Evolutionary conservation across 2,888 invertebrate genomes (phyloP).

Genomic region (Ornithoptera alexandrae): DNA sequence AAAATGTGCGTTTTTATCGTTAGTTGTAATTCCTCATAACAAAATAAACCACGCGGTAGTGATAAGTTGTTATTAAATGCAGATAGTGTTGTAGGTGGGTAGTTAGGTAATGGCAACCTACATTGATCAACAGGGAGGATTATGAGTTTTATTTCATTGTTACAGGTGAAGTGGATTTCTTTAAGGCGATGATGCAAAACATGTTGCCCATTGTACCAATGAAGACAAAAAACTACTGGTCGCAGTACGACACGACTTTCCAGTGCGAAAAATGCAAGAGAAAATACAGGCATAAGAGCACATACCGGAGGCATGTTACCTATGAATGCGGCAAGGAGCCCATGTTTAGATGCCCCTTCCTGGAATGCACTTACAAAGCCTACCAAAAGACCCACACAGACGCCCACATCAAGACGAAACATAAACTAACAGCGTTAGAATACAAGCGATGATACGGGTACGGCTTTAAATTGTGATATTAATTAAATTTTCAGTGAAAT

Average conservation of each 20-base stretch:
- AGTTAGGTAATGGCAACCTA: constrained; percentile 27
- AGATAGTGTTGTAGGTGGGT: constrained; percentile 24
- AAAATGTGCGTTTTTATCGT: constrained; percentile 45
- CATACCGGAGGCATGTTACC: constrained; percentile 85
- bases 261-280: constrained; percentile 85
- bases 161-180: constrained; percentile 77
- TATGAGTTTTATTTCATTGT: constrained; percentile 56
- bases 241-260: constrained; percentile 69
- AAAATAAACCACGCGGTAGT: background rate
- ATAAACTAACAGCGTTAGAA: constrained; percentile 81
- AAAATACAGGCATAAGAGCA: constrained; percentile 87
- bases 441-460: constrained; percentile 58
- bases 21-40: background rate
- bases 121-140: constrained; percentile 24
- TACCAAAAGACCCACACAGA: constrained; percentile 77
- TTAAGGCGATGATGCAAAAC: constrained; percentile 74
- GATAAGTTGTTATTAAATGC: background rate
- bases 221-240: constrained; percentile 77
- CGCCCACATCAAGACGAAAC: constrained; percentile 76
- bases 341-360: constrained; percentile 73
- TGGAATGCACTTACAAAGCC: constrained; percentile 74
- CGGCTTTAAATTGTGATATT: constrained; percentile 67
- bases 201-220: constrained; percentile 72
- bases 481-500: constrained; percentile 46
- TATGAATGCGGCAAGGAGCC: constrained; percentile 83